Evolutionary conservation across 2,113 vertebrate species (phyloP).

Genomic region (Triplophysa rosa): DNA sequence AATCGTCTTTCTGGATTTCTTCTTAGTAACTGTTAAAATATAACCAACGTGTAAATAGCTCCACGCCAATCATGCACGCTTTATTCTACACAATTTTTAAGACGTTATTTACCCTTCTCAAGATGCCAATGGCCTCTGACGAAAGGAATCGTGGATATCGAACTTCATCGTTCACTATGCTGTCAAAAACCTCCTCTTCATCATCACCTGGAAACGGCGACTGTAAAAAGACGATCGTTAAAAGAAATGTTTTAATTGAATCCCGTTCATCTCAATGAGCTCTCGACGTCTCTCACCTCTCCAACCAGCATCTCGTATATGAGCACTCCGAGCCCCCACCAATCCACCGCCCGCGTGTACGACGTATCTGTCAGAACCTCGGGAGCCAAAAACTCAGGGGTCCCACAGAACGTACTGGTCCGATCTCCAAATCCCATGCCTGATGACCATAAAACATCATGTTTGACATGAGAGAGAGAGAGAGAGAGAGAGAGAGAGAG

Average conservation of each 20-base stretch:
- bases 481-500: neutral
- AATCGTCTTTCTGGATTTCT: slow-evolving; percentile 93
- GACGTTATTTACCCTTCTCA: slow-evolving; percentile 86
- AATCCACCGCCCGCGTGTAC: slow-evolving; percentile 95
- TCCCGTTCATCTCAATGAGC: neutral
- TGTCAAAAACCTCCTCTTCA: slow-evolving; percentile 99
- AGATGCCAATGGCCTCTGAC: slow-evolving; percentile 93
- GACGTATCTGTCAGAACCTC: slow-evolving; percentile 96
- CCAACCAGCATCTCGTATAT: slow-evolving; percentile 98
- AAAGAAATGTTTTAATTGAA: neutral
- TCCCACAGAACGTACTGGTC: slow-evolving; percentile 97
- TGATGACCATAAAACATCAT: slow-evolving; percentile 56
- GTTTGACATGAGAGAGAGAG: neutral
- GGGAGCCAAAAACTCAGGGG: slow-evolving; percentile 96
- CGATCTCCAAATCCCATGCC: slow-evolving; percentile 97
- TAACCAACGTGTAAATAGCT: neutral
- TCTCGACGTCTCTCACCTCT: slow-evolving; percentile 79
- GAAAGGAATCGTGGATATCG: slow-evolving; percentile 96
- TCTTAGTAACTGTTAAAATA: slow-evolving; percentile 80
- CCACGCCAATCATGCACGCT: neutral
- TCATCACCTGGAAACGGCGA: slow-evolving; percentile 98
- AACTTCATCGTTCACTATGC: slow-evolving; percentile 99
- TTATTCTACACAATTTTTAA: neutral
- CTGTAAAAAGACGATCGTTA: slow-evolving; percentile 63
- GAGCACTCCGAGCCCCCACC: slow-evolving; percentile 97